A percentile compares a stretch with the other conserved stretches of the same genome.
Evolutionary conservation across 2,888 invertebrate species (phyloP).

Genomic region (Hetaerina titia): DNA sequence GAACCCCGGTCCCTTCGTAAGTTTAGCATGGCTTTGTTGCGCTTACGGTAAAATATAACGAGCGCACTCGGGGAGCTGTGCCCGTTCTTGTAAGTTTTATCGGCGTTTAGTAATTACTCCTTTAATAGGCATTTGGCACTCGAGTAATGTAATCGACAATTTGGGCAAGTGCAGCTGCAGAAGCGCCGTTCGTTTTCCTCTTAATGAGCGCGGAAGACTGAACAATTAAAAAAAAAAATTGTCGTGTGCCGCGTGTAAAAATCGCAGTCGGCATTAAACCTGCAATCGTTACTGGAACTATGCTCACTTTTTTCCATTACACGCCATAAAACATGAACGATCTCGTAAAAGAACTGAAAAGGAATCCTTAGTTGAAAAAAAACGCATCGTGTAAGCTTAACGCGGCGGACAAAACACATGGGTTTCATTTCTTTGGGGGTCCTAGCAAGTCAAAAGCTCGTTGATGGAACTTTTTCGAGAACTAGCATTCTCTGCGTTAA

Average conservation of each 20-base stretch:
- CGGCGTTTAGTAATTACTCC: constrained; percentile 6
- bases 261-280: not conserved
- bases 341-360: not conserved
- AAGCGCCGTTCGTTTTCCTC: not conserved
- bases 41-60: not conserved
- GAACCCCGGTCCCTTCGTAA: not conserved
- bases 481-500: not conserved
- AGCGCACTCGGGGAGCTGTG: not conserved
- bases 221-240: not conserved
- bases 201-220: not conserved
- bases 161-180: not conserved
- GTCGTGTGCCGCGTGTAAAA: not conserved
- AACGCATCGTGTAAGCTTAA: not conserved
- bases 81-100: constrained; percentile 7
- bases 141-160: not conserved
- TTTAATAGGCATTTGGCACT: constrained; percentile 31
- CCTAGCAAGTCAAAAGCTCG: not conserved
- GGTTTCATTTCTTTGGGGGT: not conserved
- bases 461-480: not conserved
- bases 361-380: not conserved
- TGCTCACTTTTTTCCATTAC: not conserved
- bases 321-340: not conserved
- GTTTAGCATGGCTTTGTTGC: not conserved
- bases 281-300: not conserved
- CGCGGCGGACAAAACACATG: not conserved